phyloP scores from a whole-genome alignment of 1,140 invertebrate genomes.

The Zeugodacus cucurbitae region DNA sequence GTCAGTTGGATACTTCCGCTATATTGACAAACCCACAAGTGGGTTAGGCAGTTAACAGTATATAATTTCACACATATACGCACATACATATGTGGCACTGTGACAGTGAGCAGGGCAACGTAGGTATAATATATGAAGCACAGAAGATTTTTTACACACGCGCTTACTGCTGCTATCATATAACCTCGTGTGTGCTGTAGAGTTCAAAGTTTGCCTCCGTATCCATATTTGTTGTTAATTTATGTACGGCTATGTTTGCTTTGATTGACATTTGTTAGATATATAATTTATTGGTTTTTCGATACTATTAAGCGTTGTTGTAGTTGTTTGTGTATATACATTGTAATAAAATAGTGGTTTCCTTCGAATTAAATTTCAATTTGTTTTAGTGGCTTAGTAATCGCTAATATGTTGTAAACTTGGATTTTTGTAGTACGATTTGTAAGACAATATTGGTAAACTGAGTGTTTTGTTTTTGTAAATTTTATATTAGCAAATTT shows the following conservation, averaged over 20 bases:
- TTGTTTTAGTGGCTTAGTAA: not conserved
- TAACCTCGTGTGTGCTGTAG: not conserved
- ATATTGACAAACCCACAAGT: not conserved
- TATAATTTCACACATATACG: not conserved
- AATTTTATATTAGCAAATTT: too few relatives aligned
- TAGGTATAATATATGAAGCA: not conserved
- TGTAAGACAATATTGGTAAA: too few relatives aligned
- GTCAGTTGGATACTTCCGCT: not conserved
- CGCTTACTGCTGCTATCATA: not conserved
- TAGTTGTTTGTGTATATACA: too few relatives aligned
- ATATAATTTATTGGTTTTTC: not conserved
- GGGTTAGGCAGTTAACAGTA: not conserved
- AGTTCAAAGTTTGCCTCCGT: not conserved
- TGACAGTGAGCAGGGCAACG: not conserved
- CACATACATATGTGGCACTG: not conserved
- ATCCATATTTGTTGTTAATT: not conserved
- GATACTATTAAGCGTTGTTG: not conserved
- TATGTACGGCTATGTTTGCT: not conserved
- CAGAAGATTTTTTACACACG: not conserved
- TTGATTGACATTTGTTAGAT: not conserved
- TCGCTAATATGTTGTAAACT: too few relatives aligned
- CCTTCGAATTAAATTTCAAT: not conserved
- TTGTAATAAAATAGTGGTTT: not conserved
- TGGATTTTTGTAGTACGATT: too few relatives aligned
- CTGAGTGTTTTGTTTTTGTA: too few relatives aligned